These are phyloP conservation scores for Sinocyclocheilus grahami DNA, from an alignment of 2,113 vertebrate species.

Conservation along the genomic window DNA sequence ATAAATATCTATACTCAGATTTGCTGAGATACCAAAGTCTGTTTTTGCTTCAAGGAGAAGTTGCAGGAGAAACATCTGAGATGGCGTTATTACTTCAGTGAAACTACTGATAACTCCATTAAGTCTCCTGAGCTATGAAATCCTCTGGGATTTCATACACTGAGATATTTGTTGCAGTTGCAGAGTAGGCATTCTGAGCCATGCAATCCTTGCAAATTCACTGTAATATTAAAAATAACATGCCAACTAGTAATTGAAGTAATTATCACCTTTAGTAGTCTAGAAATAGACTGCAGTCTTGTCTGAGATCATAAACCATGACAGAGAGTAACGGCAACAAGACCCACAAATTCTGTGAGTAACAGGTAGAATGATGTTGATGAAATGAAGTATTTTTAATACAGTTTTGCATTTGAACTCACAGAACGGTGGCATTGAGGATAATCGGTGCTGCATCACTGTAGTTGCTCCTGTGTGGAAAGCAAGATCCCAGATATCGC, in stretches of 20 bases:
- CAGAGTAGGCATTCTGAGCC: neutral
- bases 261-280: slow-evolving; percentile 13
- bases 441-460: slow-evolving; percentile 14
- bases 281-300: neutral
- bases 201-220: neutral
- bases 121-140: neutral
- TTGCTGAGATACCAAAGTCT: neutral
- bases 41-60: too few species aligned
- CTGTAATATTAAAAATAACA: neutral
- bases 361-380: neutral
- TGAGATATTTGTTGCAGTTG: neutral
- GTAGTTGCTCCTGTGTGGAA: slow-evolving; percentile 4
- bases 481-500: neutral
- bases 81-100: neutral
- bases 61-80: neutral
- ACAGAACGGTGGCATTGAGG: neutral
- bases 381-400: neutral
- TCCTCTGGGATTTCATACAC: neutral
- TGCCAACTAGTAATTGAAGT: neutral
- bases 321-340: neutral
- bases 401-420: neutral
- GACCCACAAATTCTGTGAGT: neutral
- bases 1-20: neutral
- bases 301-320: neutral
- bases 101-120: slow-evolving; percentile 5